These are phyloP conservation scores for Aphyosemion australe DNA, from an alignment of 2,113 vertebrate genomes.

Conservation along the genomic window DNA sequence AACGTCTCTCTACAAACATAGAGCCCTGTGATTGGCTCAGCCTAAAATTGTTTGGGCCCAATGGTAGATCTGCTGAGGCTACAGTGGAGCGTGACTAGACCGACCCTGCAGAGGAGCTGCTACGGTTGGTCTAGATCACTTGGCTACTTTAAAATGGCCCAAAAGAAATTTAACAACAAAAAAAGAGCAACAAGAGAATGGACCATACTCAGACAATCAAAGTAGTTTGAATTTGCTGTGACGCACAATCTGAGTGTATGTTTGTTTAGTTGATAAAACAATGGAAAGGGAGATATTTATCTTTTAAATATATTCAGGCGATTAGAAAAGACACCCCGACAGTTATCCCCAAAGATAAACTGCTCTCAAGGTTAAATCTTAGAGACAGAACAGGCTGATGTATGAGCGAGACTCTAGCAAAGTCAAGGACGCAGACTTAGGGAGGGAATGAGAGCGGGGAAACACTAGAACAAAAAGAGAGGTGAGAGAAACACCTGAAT, in stretches of 20 bases:
- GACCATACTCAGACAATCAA: constrained; percentile 22
- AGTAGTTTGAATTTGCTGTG: constrained; percentile 32
- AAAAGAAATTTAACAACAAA: too few species aligned
- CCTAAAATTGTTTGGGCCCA: too few species aligned
- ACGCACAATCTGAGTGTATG: background rate
- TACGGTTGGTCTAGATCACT: too few species aligned
- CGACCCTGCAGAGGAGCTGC: too few species aligned
- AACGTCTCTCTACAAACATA: too few species aligned
- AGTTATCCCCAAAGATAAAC: constrained; percentile 10
- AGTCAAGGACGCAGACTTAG: constrained; percentile 2
- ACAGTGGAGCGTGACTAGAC: too few species aligned
- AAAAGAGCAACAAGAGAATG: too few species aligned
- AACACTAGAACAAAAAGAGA: background rate
- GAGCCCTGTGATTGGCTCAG: too few species aligned
- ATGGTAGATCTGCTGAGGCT: too few species aligned
- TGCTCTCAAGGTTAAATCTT: background rate
- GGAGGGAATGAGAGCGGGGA: constrained; percentile 5
- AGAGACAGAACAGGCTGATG: background rate
- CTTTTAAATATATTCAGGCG: too few species aligned
- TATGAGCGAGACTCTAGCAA: background rate
- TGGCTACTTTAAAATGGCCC: too few species aligned
- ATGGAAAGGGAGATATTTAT: background rate
- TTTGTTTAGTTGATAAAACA: constrained; percentile 1
- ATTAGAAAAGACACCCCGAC: background rate
- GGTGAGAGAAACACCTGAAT: background rate